Evolutionary conservation across 2,113 vertebrate species (phyloP).

Genomic region (Scalopus aquaticus): DNA sequence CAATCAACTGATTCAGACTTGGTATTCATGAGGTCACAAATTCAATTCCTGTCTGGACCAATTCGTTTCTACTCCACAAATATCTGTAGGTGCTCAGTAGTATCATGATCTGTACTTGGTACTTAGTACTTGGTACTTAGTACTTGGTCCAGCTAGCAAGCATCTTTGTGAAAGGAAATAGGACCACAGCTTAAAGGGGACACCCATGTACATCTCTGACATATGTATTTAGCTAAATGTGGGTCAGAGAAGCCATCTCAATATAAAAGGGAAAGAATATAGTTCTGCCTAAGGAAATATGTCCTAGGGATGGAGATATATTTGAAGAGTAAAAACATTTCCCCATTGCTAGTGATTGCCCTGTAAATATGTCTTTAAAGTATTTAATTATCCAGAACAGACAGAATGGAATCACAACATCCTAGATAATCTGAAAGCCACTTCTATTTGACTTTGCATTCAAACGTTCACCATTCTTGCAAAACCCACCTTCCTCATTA

Average conservation of each 20-base stretch:
- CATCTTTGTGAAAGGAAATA: neutral
- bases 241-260: neutral
- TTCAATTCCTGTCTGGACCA: neutral
- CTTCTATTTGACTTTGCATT: neutral
- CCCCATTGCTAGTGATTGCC: neutral
- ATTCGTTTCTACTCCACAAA: neutral
- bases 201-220: neutral
- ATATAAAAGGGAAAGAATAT: neutral
- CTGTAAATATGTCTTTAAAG: constrained; percentile 36
- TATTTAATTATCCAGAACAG: constrained; percentile 27
- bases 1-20: neutral
- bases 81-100: neutral
- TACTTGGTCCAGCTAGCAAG: neutral
- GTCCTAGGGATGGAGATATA: neutral
- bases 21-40: neutral
- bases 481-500: neutral
- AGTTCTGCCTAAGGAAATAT: neutral
- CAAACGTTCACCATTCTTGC: neutral
- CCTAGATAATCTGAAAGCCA: neutral
- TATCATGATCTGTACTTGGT: neutral
- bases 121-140: neutral
- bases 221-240: neutral
- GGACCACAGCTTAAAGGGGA: neutral
- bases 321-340: neutral
- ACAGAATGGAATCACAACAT: neutral